Percentiles rank a stretch among this genome's conserved stretches.
phyloP scores from a whole-genome alignment of 2,113 vertebrate genomes.

The Rutilus rutilus region DNA sequence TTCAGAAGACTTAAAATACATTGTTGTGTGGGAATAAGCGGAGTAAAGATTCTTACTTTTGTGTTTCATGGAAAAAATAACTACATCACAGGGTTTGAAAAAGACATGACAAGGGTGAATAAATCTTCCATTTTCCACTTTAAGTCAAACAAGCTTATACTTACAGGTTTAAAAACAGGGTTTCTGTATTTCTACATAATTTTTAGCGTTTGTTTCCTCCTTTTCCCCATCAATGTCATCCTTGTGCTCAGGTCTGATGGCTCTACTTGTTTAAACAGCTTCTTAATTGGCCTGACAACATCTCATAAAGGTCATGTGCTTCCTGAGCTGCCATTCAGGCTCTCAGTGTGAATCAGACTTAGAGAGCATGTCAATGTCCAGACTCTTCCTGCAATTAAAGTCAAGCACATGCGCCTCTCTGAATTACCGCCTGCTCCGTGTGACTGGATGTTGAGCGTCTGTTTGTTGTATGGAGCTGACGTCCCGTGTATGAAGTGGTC shows the following conservation, averaged over 20 bases:
- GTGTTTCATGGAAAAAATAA: not conserved
- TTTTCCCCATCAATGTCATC: constrained; percentile 13
- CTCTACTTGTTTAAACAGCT: constrained; percentile 54
- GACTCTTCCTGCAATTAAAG: constrained; percentile 63
- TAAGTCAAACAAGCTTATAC: not conserved
- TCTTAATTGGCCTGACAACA: constrained; percentile 62
- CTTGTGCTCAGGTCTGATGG: not conserved
- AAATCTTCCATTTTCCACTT: not conserved
- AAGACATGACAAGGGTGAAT: not conserved
- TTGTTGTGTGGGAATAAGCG: not conserved
- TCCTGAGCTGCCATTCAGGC: constrained; percentile 65
- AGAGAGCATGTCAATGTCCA: constrained; percentile 67
- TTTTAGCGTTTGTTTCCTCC: not conserved
- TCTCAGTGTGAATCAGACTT: constrained; percentile 61
- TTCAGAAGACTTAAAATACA: not conserved
- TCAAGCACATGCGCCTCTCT: constrained; percentile 49
- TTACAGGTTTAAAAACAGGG: not conserved
- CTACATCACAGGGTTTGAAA: not conserved
- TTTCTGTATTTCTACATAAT: not conserved
- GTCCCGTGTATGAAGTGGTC: constrained; percentile 58
- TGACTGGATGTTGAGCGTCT: constrained; percentile 64
- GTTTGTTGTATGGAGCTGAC: constrained; percentile 64
- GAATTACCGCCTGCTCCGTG: constrained; percentile 8
- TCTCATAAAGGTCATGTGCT: constrained; percentile 59
- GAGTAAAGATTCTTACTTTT: not conserved